A percentile compares a stretch with the other conserved stretches of the same genome.
These are phyloP conservation scores for Apistogramma diplotaenia DNA, from an alignment of 2,113 vertebrate species.

Conservation along the genomic window DNA sequence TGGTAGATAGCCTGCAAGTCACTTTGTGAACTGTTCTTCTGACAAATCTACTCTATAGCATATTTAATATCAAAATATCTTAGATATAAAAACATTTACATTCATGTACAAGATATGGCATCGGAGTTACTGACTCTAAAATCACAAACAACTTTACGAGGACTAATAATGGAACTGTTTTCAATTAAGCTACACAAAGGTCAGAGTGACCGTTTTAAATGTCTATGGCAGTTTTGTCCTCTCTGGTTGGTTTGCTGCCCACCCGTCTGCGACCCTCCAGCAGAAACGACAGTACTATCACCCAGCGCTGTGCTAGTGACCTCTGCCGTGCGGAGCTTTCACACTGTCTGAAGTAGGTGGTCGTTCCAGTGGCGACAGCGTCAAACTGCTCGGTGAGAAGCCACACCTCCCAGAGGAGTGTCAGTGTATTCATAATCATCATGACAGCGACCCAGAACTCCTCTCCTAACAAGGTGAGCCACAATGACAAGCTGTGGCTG, in stretches of 20 bases:
- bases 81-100: slow-evolving; percentile 1
- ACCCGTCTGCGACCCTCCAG: slow-evolving; percentile 63
- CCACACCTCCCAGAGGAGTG: slow-evolving; percentile 76
- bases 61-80: slow-evolving; percentile 41
- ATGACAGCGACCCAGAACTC: slow-evolving; percentile 77
- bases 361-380: slow-evolving; percentile 70
- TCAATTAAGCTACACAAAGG: background rate
- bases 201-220: slow-evolving; percentile 47
- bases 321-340: slow-evolving; percentile 12
- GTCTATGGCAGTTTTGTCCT: slow-evolving; percentile 51
- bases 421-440: slow-evolving; percentile 69
- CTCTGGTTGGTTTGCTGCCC: slow-evolving; percentile 10
- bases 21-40: slow-evolving; percentile 4
- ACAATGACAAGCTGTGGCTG: slow-evolving; percentile 16
- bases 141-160: slow-evolving; percentile 9
- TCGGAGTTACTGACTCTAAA: slow-evolving; percentile 8
- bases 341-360: slow-evolving; percentile 72
- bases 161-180: background rate
- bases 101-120: slow-evolving; percentile 42
- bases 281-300: slow-evolving; percentile 64
- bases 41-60: background rate
- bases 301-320: slow-evolving; percentile 57
- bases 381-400: slow-evolving; percentile 76
- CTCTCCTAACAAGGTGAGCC: slow-evolving; percentile 49
- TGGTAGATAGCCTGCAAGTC: slow-evolving; percentile 8